These are phyloP conservation scores for Pheosia tremula DNA, from an alignment of 2,888 invertebrate genomes.

Conservation along the genomic window DNA sequence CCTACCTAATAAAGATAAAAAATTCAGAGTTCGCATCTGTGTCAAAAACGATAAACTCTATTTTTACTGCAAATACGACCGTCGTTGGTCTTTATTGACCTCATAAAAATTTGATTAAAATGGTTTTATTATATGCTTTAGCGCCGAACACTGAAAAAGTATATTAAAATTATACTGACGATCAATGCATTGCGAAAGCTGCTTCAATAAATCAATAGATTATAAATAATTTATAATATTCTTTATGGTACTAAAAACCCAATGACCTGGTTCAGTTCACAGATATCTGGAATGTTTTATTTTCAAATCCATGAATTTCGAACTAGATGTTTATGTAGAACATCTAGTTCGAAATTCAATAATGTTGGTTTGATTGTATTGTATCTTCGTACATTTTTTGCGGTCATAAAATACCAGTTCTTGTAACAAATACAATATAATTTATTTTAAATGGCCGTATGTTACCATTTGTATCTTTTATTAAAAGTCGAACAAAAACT, in stretches of 20 bases:
- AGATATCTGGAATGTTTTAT: neutral
- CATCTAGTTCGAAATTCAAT: too few species aligned
- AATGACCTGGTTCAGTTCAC: neutral
- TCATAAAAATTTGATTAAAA: slow-evolving; percentile 25
- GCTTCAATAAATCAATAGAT: too few species aligned
- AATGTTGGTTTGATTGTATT: too few species aligned
- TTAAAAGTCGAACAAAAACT: too few species aligned
- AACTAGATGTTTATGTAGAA: too few species aligned
- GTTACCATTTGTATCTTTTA: too few species aligned
- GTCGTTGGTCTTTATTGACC: slow-evolving; percentile 11
- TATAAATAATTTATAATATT: neutral
- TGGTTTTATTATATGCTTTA: slow-evolving; percentile 16
- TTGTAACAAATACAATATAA: too few species aligned
- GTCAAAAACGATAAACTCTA: slow-evolving; percentile 26
- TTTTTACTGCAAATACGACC: slow-evolving; percentile 32
- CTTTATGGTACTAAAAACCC: neutral
- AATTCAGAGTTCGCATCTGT: slow-evolving; percentile 18
- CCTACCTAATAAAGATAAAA: neutral
- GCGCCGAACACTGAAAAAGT: slow-evolving; percentile 5
- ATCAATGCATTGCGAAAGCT: neutral
- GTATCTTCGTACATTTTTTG: too few species aligned
- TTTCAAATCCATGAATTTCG: too few species aligned
- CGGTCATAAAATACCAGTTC: too few species aligned
- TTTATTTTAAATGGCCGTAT: too few species aligned
- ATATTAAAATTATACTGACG: neutral